Evolutionary conservation across 1,140 invertebrate species (phyloP).

Genomic region (Venustaconcha ellipsiformis): DNA sequence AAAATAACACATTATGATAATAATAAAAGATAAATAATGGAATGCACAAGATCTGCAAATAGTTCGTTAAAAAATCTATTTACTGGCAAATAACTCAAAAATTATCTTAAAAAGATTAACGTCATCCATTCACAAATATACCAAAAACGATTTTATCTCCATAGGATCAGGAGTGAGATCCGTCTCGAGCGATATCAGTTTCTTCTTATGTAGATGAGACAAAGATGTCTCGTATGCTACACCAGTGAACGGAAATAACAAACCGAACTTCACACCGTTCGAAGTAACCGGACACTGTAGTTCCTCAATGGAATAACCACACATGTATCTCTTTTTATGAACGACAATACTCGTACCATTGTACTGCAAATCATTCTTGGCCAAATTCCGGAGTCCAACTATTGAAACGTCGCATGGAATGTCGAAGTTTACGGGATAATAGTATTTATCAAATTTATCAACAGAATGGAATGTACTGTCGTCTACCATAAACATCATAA

Average conservation of each 20-base stretch:
- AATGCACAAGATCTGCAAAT: too few species aligned
- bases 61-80: too few species aligned
- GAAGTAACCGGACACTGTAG: conserved; percentile 4
- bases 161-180: conserved; percentile 11
- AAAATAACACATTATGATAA: too few species aligned
- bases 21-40: too few species aligned
- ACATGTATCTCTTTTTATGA: conserved; percentile 13
- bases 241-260: conserved; percentile 18
- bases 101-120: too few species aligned
- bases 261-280: conserved; percentile 11
- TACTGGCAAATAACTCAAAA: too few species aligned
- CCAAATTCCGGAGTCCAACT: conserved; percentile 29
- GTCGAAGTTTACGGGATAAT: conserved; percentile 11
- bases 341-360: conserved; percentile 26
- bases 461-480: neutral
- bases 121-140: conserved; percentile 2
- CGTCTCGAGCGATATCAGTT: neutral
- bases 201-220: conserved; percentile 16
- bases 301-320: conserved; percentile 10
- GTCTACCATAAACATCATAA: neutral
- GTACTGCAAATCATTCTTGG: conserved; percentile 22
- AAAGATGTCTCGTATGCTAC: conserved; percentile 21
- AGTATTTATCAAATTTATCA: conserved; percentile 9
- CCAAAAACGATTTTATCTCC: conserved; percentile 22
- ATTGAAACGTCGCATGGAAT: conserved; percentile 22